phyloP scores from a whole-genome alignment of 1,140 invertebrate species.

The Cyclargus thomasi region DNA sequence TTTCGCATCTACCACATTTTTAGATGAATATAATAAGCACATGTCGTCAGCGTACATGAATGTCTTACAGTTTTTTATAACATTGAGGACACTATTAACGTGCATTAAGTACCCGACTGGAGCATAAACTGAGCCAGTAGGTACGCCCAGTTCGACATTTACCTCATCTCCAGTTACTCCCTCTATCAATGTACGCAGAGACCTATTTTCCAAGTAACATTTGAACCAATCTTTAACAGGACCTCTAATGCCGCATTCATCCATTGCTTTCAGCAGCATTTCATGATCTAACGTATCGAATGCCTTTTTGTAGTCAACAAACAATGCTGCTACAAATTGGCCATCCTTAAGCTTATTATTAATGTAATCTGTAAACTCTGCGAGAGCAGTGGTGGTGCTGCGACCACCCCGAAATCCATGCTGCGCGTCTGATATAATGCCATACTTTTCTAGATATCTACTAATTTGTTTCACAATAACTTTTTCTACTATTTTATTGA shows the following conservation, averaged over 20 bases:
- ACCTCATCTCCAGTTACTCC: not conserved
- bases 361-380: conserved; percentile 18
- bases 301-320: conserved; percentile 20
- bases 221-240: not conserved
- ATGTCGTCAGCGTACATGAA: conserved; percentile 17
- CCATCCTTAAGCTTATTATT: conserved; percentile 12
- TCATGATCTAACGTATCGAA: conserved; percentile 17
- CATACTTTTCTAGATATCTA: conserved; percentile 17
- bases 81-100: conserved; percentile 11
- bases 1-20: not conserved
- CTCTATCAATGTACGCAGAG: not conserved
- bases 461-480: conserved; percentile 22
- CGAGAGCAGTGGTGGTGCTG: conserved; percentile 6
- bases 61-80: not conserved
- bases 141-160: not conserved
- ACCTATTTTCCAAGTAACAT: no score
- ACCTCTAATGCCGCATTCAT: conserved; percentile 27
- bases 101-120: conserved; percentile 1
- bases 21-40: conserved; percentile 11
- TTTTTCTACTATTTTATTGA: conserved; percentile 30
- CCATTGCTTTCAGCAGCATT: conserved; percentile 13
- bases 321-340: not conserved
- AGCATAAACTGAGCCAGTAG: not conserved
- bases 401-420: no score
- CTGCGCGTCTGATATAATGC: conserved; percentile 20